Conservation (phyloP, 2,797 vertebrate species). For the Anabacerthia variegaticeps region DNA sequence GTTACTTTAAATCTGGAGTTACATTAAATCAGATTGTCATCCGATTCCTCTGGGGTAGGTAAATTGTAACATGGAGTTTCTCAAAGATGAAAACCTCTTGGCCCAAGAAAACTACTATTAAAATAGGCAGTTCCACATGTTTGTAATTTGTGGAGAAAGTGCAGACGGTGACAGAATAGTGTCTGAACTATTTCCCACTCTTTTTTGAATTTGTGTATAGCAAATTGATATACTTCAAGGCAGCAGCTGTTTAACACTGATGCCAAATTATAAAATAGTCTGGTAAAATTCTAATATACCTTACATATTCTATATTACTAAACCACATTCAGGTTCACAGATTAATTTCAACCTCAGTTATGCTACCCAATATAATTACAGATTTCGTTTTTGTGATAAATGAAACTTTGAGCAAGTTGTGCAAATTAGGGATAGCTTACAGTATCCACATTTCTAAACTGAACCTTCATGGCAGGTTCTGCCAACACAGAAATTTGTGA, state of each 20-base stretch:
- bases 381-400: neutral
- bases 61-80: conserved; percentile 63
- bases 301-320: conserved; percentile 17
- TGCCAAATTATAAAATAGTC: conserved; percentile 67
- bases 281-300: conserved; percentile 27
- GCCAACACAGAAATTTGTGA: neutral
- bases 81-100: conserved; percentile 72
- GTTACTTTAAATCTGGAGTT: conserved; percentile 58
- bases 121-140: conserved; percentile 70
- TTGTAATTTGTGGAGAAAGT: conserved; percentile 70
- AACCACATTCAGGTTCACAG: neutral
- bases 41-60: conserved; percentile 49
- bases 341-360: conserved; percentile 17
- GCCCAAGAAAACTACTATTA: conserved; percentile 52
- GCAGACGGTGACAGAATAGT: conserved; percentile 59
- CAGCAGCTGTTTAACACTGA: conserved; percentile 70
- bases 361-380: neutral
- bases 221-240: conserved; percentile 72
- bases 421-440: neutral
- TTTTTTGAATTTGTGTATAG: conserved; percentile 50
- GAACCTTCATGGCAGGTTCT: neutral
- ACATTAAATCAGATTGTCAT: conserved; percentile 60
- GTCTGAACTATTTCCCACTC: conserved; percentile 65
- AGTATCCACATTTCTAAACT: neutral
- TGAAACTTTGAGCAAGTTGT: neutral